Evolutionary conservation across 1,140 invertebrate species (phyloP), one percentile per base, ranked within the genome.

Genomic region (Hypsibius dujardini): DNA sequence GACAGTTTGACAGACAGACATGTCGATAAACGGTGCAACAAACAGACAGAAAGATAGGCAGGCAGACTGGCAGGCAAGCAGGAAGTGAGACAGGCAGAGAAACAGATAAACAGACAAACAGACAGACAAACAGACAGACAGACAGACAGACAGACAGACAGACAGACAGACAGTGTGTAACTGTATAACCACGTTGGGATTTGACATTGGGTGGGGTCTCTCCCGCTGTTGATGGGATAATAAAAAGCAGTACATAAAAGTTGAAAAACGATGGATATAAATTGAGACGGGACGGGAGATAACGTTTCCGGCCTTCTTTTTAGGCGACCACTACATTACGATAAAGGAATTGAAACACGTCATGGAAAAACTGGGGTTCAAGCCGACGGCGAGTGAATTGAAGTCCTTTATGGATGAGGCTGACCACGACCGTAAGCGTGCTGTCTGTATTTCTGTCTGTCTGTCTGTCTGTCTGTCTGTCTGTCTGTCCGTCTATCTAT

Each of bases 241-340:
- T 28, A 28, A 28, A 28, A 28, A 28, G 28, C 28, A 28, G 28
- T 28, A 28, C 28, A 28, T 28, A 28, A 28, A 28, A 28, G 28
- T 28, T 28, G 28, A 28, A 28, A 28, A 28, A 28, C 28, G 28
- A 28, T 28, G 28, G 28, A 28, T 28, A 28, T 28, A 28, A 28
- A 28, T 28, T 28, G 28, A 28, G 28, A 28, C 28, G 28, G 28
- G 28, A 28, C 28, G 28, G 28, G 28, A 28, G 28, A 28, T 28
- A 28, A 28, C 28, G 28, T 28, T 28, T 28, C 28, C 28, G 28
- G 50, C n/a, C 7, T n/a, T 12, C 7, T 42, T 67, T 15, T 67
- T 15, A 67, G 62, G 62, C 7, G 62, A 67, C 42, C 62, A 42
- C 12, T 67, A 67, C 62, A 67, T 67, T 42, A 67, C 62, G 12